These are phyloP conservation scores for Pocillopora damicornis DNA, from an alignment of 64 coral and sea anemone species.

Conservation along the genomic window DNA sequence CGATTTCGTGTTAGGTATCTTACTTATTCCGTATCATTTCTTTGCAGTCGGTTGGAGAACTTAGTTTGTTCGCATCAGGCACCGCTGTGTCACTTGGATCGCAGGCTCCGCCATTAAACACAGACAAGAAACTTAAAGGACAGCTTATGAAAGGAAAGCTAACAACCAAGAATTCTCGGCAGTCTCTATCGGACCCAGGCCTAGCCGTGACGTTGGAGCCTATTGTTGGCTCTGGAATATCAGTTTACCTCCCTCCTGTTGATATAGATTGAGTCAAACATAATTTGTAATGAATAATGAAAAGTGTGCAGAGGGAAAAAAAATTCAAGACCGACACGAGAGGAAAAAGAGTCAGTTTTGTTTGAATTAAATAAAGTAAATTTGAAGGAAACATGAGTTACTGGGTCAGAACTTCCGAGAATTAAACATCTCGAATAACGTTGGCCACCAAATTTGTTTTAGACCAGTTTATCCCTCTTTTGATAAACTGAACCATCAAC, in stretches of 20 bases:
- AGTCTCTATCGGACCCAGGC: slow-evolving; percentile 29
- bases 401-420: too few species aligned
- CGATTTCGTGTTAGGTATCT: background rate
- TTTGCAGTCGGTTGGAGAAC: slow-evolving; percentile 43
- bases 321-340: too few species aligned
- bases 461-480: too few species aligned
- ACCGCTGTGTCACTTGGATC: slow-evolving; percentile 33
- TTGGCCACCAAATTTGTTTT: too few species aligned
- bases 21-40: background rate
- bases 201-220: slow-evolving; percentile 1
- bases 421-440: too few species aligned
- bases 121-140: slow-evolving; percentile 14
- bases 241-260: slow-evolving; percentile 38
- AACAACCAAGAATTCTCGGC: background rate
- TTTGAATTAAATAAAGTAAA: background rate
- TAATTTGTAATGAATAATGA: background rate
- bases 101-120: background rate
- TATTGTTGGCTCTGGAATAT: slow-evolving; percentile 39
- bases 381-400: background rate
- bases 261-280: slow-evolving; percentile 11
- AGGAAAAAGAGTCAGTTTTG: background rate
- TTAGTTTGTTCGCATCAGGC: slow-evolving; percentile 48
- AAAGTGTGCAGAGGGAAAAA: background rate
- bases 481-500: too few species aligned
- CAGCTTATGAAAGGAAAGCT: slow-evolving; percentile 56